A percentile compares a stretch with the other conserved stretches of the same genome.
Evolutionary conservation across 1,140 invertebrate species (phyloP).

Genomic region (Procambarus virginalis): DNA sequence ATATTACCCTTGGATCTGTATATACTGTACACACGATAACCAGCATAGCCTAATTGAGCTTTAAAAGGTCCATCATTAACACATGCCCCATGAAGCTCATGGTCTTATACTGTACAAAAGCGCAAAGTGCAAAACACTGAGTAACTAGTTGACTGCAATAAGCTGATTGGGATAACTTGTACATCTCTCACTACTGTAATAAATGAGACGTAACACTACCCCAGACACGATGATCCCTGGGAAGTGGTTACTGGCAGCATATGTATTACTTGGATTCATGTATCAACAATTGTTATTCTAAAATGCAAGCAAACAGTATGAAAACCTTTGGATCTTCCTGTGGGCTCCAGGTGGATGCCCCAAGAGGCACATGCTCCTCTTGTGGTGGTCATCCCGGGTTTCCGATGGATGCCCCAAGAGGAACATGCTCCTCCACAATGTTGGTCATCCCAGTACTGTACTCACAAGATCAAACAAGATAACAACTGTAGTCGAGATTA

Average conservation of each 20-base stretch:
- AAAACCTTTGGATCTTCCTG: neutral
- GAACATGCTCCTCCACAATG: neutral
- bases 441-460: neutral
- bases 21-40: slow-evolving; percentile 26
- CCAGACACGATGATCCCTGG: slow-evolving; percentile 12
- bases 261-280: slow-evolving; percentile 36
- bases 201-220: slow-evolving; percentile 17
- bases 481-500: neutral
- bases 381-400: neutral
- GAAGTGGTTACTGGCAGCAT: slow-evolving; percentile 25
- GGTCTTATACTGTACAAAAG: slow-evolving; percentile 32
- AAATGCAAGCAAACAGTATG: neutral
- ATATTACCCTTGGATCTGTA: slow-evolving; percentile 32
- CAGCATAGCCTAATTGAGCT: slow-evolving; percentile 36
- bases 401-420: neutral
- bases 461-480: neutral
- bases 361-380: neutral
- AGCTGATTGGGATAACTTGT: slow-evolving; percentile 27
- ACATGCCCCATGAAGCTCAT: neutral
- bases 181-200: slow-evolving; percentile 14
- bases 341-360: neutral
- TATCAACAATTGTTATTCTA: slow-evolving; percentile 19
- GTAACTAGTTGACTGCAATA: slow-evolving; percentile 22
- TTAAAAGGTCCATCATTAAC: slow-evolving; percentile 14
- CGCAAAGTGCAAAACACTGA: slow-evolving; percentile 43